A percentile compares a stretch with the other conserved stretches of the same genome.
Conservation (phyloP, 2,888 invertebrate genomes). For the Anticlea derivata region DNA sequence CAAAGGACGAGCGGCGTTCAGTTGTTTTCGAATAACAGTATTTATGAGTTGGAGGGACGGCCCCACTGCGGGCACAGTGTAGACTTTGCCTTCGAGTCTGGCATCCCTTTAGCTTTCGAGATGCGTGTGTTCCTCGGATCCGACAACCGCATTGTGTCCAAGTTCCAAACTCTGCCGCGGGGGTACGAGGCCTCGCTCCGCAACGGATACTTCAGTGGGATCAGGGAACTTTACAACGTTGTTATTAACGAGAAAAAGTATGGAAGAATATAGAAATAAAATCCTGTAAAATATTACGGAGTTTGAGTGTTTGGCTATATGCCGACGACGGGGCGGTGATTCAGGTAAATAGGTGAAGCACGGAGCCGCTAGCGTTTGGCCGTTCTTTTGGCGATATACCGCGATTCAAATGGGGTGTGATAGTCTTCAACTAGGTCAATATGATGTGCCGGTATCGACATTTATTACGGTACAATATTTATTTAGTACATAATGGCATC, state of each 20-base stretch:
- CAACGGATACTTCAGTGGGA: constrained; percentile 63
- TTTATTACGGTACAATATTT: constrained; percentile 78
- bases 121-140: constrained; percentile 68
- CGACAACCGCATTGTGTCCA: constrained; percentile 53
- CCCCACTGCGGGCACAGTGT: constrained; percentile 69
- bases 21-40: constrained; percentile 56
- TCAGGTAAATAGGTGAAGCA: constrained; percentile 37
- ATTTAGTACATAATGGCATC: constrained; percentile 81
- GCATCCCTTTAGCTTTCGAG: constrained; percentile 57
- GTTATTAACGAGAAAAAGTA: constrained; percentile 53
- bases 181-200: constrained; percentile 59
- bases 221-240: constrained; percentile 61
- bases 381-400: constrained; percentile 29
- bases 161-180: constrained; percentile 63
- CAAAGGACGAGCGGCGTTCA: constrained; percentile 57
- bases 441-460: constrained; percentile 63
- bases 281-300: constrained; percentile 23
- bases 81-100: constrained; percentile 58
- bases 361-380: constrained; percentile 21
- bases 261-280: constrained; percentile 39
- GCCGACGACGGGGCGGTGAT: constrained; percentile 36
- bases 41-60: constrained; percentile 55
- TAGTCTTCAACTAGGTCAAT: constrained; percentile 64
- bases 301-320: constrained; percentile 40
- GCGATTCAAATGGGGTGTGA: constrained; percentile 48